phyloP scores from a whole-genome alignment of 53 echinoderm and acorn worm genomes.

The Holothuria leucospilota region DNA sequence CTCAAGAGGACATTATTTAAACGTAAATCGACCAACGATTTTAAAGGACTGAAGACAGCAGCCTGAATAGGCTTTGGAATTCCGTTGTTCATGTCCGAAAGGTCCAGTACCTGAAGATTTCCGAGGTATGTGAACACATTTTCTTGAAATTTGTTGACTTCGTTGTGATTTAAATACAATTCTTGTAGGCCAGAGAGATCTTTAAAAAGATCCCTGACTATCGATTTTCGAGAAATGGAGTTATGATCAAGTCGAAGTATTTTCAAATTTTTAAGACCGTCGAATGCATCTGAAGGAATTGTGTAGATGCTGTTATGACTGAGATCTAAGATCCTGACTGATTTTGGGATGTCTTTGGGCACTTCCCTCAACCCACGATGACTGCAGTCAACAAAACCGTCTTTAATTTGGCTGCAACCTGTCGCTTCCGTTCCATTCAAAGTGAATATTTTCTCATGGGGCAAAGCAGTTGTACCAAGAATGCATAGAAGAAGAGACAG shows the following conservation, averaged over 20 bases:
- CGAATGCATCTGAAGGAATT: constrained; percentile 65
- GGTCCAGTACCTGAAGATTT: constrained; percentile 66
- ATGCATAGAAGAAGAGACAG: too few relatives aligned
- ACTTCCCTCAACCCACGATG: constrained; percentile 55
- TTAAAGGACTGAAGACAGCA: constrained; percentile 48
- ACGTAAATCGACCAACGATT: constrained; percentile 50
- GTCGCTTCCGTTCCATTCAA: not conserved
- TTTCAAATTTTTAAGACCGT: constrained; percentile 71
- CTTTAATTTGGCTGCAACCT: constrained; percentile 45
- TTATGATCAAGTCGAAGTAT: constrained; percentile 75
- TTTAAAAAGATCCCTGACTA: constrained; percentile 62
- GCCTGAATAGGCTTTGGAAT: constrained; percentile 46
- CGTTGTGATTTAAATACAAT: constrained; percentile 70
- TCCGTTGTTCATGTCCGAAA: constrained; percentile 79
- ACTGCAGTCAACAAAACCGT: constrained; percentile 79
- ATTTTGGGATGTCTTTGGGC: constrained; percentile 71
- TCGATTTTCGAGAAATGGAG: constrained; percentile 63
- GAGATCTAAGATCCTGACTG: constrained; percentile 67
- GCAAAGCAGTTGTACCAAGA: too few relatives aligned
- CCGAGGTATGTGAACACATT: constrained; percentile 51
- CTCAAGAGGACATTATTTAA: constrained; percentile 53
- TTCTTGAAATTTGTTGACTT: constrained; percentile 62
- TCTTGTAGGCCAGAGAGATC: constrained; percentile 61
- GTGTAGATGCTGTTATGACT: constrained; percentile 71
- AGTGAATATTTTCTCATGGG: too few relatives aligned